Base-by-base conservation (phyloP, 2,113 vertebrate genomes). In the Gavialis gangeticus region DNA sequence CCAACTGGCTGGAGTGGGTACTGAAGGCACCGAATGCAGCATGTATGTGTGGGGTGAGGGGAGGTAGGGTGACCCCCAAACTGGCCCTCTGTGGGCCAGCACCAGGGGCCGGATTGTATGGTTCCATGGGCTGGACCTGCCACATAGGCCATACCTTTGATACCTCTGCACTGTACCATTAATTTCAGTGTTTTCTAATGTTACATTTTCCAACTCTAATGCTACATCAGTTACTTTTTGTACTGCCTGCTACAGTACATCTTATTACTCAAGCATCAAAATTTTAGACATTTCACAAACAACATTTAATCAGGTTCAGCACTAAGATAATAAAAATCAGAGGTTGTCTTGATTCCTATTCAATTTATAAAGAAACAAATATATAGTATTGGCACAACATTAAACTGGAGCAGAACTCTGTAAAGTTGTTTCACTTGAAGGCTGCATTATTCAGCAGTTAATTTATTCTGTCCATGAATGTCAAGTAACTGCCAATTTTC, bases 401-500 rank as follows among this genome's bases (percentile, higher is more conserved):
- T 87, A 71, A 89, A 77, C 34, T 96, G 81, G 46, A 46, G 10
- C 82, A 56, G 59, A 91, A 71, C 56, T 94, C 92, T 84, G 56
- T 46, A 77, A 84, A 94, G 9, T 15, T 16, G 87, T 77, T 79
- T 88, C 17, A 88, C 46, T 46, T n/a, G 12, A n/a, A 12, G n/a
- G 24, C 62, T 86, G 11, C 12, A 89, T 64, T 58, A 78, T 37
- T 84, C 19, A 67, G 69, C 15, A 22, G 12, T 56, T 71, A 63
- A 84, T 82, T 75, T 85, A 84, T 30, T 28, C 91, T 84, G 30
- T 57, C 60, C 55, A 37, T 37, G 75, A 83, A 75, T 84, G 82
- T 2, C 21, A 83, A 87, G 0, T 22, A 67, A 91, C 2, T 81
- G n/a, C 21, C 67, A 54, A 60, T 58, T 92, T 90, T 83, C 55